A percentile compares a stretch with the other conserved stretches of the same genome.
Conservation (phyloP, 2,888 invertebrate species). For the Acrobasis consociella region DNA sequence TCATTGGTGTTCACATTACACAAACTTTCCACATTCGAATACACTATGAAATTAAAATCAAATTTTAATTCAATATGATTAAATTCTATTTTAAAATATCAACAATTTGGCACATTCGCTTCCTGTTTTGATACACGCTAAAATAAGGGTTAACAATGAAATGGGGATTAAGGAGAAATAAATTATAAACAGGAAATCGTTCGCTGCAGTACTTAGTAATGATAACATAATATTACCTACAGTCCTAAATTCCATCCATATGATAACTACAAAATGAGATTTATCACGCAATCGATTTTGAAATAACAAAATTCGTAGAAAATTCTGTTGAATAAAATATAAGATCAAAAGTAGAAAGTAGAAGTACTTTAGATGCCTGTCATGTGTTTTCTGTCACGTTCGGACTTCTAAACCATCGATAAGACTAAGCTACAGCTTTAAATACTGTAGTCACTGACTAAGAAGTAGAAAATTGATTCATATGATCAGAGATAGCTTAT, state of each 20-base stretch:
- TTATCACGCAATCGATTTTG: no score
- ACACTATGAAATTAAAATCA: slow-evolving; percentile 45
- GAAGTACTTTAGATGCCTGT: no score
- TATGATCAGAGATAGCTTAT: neutral
- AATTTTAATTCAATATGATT: slow-evolving; percentile 54
- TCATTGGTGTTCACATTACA: slow-evolving; percentile 74
- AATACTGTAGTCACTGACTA: no score
- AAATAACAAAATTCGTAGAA: no score
- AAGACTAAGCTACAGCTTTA: no score
- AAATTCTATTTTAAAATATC: slow-evolving; percentile 63
- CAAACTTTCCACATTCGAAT: slow-evolving; percentile 50
- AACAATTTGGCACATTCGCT: slow-evolving; percentile 78
- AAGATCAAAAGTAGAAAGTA: no score
- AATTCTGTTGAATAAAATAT: no score
- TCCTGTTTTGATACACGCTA: slow-evolving; percentile 63
- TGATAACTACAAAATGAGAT: no score
- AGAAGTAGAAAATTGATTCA: neutral
- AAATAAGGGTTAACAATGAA: slow-evolving; percentile 39
- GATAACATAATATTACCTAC: neutral
- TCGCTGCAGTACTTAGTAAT: slow-evolving; percentile 31
- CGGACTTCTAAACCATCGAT: no score
- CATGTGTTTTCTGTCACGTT: no score
- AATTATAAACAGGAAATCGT: slow-evolving; percentile 37
- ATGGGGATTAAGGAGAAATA: slow-evolving; percentile 40
- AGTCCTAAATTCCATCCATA: neutral